Percentiles rank a stretch among this genome's conserved stretches.
phyloP scores from a whole-genome alignment of 2,888 invertebrate species.

The Sepiola atlantica region DNA sequence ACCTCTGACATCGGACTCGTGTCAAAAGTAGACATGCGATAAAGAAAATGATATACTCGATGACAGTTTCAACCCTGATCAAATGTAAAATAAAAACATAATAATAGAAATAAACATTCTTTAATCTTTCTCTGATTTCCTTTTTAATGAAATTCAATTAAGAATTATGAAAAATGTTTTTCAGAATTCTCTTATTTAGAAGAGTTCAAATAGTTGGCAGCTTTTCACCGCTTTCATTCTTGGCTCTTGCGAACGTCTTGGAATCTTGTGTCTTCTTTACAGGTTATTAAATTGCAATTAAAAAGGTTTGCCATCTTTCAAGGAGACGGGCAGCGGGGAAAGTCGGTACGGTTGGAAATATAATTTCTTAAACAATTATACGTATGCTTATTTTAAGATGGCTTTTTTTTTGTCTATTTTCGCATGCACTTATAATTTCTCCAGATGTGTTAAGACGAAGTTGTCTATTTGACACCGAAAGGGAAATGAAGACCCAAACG shows the following conservation, averaged over 20 bases:
- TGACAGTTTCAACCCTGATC: conserved; percentile 18
- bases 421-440: background rate
- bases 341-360: background rate
- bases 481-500: background rate
- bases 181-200: background rate
- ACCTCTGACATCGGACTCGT: background rate
- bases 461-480: background rate
- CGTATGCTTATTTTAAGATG: background rate
- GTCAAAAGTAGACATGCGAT: conserved; percentile 14
- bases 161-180: background rate
- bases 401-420: background rate
- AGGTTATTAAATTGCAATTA: background rate
- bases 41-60: background rate
- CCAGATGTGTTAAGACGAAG: background rate
- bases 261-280: background rate
- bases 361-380: conserved; percentile 32
- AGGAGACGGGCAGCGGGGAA: background rate
- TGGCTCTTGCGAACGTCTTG: conserved; percentile 6
- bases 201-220: conserved; percentile 32
- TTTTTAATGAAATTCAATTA: background rate
- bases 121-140: background rate
- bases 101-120: background rate
- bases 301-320: conserved; percentile 16
- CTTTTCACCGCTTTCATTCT: background rate
- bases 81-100: background rate